phyloP scores from a whole-genome alignment of 2,113 vertebrate species.

The Danionella cerebrum region DNA sequence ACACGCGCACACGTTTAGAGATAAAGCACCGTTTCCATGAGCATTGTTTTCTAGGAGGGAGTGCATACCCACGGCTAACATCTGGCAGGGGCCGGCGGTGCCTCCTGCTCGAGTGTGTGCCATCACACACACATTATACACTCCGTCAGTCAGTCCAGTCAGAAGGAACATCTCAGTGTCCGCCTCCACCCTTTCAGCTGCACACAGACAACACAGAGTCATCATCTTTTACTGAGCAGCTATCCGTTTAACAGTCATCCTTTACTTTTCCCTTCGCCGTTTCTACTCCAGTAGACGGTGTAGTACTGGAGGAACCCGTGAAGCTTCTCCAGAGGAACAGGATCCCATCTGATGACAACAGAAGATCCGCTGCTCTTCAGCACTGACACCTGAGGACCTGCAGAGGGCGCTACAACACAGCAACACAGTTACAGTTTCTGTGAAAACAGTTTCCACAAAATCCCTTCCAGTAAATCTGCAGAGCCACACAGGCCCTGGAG shows the following conservation, averaged over 20 bases:
- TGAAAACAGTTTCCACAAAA: too few relatives aligned
- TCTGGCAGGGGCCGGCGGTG: constrained; percentile 32
- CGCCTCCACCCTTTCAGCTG: constrained; percentile 13
- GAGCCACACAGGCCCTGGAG: too few relatives aligned
- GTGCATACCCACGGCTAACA: constrained; percentile 28
- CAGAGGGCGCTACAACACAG: constrained; percentile 48
- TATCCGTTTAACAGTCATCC: too few relatives aligned
- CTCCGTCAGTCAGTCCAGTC: constrained; percentile 38
- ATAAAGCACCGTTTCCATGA: background rate
- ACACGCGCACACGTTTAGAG: background rate
- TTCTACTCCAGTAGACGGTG: constrained; percentile 44
- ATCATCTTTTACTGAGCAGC: too few relatives aligned
- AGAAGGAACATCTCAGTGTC: constrained; percentile 33
- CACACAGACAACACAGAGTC: constrained; percentile 11
- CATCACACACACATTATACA: constrained; percentile 45
- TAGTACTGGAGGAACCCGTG: constrained; percentile 56
- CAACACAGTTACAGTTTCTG: background rate
- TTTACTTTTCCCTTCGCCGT: constrained; percentile 42
- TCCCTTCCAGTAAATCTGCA: too few relatives aligned
- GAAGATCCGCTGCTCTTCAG: constrained; percentile 16
- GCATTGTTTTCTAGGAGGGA: background rate
- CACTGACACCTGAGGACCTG: constrained; percentile 44
- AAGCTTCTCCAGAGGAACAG: constrained; percentile 50
- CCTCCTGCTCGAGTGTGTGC: constrained; percentile 52
- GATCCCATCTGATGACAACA: constrained; percentile 51